Evolutionary conservation across 92 coral and sea anemone genomes (phyloP).

Genomic region (Heteractis magnifica): DNA sequence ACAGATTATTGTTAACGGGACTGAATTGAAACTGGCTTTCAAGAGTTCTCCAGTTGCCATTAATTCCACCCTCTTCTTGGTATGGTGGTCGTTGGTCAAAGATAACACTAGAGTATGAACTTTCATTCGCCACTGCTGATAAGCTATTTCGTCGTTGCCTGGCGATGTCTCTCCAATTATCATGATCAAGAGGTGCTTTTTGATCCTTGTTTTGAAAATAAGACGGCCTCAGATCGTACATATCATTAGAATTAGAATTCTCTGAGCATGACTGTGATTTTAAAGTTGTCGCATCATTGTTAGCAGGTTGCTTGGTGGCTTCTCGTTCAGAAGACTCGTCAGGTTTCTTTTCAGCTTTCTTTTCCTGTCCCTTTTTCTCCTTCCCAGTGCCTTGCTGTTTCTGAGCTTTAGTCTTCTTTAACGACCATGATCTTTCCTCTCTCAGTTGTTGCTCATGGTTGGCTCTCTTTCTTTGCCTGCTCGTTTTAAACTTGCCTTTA

Average conservation of each 20-base stretch:
- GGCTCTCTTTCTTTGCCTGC: background rate
- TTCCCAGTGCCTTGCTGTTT: background rate
- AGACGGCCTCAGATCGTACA: background rate
- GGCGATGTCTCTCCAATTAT: background rate
- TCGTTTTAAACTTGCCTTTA: slow-evolving; percentile 7
- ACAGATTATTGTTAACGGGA: background rate
- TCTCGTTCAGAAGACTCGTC: background rate
- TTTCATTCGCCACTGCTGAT: background rate
- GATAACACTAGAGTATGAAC: background rate
- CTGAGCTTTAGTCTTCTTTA: background rate
- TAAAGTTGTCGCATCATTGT: too few species aligned
- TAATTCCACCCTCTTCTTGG: background rate
- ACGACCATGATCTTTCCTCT: background rate
- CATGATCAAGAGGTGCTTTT: background rate
- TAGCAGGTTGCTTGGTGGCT: background rate
- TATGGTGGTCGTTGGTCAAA: background rate
- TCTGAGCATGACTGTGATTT: background rate
- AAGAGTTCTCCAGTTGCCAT: background rate
- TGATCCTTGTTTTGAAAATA: background rate
- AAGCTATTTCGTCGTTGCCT: background rate
- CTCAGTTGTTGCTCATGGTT: background rate
- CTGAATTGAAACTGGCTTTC: background rate
- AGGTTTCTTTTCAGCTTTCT: background rate
- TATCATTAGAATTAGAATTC: background rate
- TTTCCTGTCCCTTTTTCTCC: background rate